These are phyloP conservation scores for Nomia melanderi DNA, from an alignment of 1,140 invertebrate genomes.

Conservation along the genomic window DNA sequence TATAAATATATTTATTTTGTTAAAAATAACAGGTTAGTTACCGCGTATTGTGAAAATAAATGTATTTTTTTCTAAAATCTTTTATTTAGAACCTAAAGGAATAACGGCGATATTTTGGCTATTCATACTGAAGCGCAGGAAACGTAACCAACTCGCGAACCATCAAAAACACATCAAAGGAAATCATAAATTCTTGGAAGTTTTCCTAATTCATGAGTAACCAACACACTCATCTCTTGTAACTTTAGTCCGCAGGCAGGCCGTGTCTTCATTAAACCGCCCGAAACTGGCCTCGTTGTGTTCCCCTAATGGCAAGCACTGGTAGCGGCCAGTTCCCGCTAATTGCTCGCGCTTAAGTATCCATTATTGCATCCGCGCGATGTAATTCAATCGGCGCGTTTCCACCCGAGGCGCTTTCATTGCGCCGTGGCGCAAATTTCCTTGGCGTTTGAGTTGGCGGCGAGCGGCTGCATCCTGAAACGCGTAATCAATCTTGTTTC, in stretches of 20 bases:
- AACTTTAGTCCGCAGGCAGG: not conserved
- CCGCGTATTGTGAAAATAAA: too few species aligned
- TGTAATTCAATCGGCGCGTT: constrained; percentile 47
- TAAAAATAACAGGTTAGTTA: too few species aligned
- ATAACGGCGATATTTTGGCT: too few species aligned
- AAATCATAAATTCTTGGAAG: not conserved
- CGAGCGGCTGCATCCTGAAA: constrained; percentile 15
- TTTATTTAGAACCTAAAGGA: too few species aligned
- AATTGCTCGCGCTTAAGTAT: constrained; percentile 52
- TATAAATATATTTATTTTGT: too few species aligned
- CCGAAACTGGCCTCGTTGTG: constrained; percentile 17
- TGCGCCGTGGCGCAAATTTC: constrained; percentile 29
- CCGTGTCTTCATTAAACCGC: constrained; percentile 7
- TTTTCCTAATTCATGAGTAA: not conserved
- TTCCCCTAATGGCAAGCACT: constrained; percentile 25
- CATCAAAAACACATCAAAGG: too few species aligned
- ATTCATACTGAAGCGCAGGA: too few species aligned
- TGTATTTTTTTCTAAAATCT: too few species aligned
- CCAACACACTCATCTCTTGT: not conserved
- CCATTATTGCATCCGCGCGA: constrained; percentile 32
- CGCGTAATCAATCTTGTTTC: constrained; percentile 32
- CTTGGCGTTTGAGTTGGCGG: constrained; percentile 18
- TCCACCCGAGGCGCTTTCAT: constrained; percentile 31
- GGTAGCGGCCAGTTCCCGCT: constrained; percentile 2
- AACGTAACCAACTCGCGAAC: too few species aligned